Evolutionary conservation across 2,888 invertebrate genomes (phyloP), one percentile per base, ranked within the genome.

Genomic region (Eupithecia vulgata): DNA sequence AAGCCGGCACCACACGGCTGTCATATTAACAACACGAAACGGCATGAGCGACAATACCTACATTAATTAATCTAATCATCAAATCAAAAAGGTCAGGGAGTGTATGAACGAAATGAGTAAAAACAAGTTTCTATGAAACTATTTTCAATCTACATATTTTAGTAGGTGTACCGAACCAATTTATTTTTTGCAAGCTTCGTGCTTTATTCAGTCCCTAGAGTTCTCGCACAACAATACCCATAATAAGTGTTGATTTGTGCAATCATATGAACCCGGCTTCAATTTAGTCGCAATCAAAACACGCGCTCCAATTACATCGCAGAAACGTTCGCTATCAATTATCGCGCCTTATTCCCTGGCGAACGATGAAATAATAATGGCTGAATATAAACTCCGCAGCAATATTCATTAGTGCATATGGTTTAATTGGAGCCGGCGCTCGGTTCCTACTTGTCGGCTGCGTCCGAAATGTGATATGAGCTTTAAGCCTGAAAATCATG

Each of bases 341-440:
- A 80, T 72, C 73, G 77, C 74, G 74, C 76, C 78, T 67, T 77
- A 78, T 75, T 78, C 74, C 70, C 71, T 61, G 42, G 70, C 74
- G 76, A 75, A 73, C 76, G 73, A 59, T 73, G 69, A 72, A 79
- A 75, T 80, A 79, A 80, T 80, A 78, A 80, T 76, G 79, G 74
- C 75, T 75, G 79, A 76, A 75, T 78, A 80, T 77, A 77, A 78
- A 78, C 72, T 75, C 70, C 52, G 73, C 70, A 76, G 76, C 77
- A 74, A 77, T 79, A 80, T 80, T 81, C 78, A 81, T 80, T 76
- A 80, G 76, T 79, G 79, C 80, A 80, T 76, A 78, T 79, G 75
- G 70, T 76, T 79, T 80, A 80, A 80, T 80, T 80, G 80, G 78
- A 78, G 65, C 71, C 76, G n/a, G 72, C 64, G 48, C 67, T 68